Evolutionary conservation across 2,888 invertebrate genomes (phyloP), one percentile per base, ranked within the genome.

Genomic region (Chrysolina americana): DNA sequence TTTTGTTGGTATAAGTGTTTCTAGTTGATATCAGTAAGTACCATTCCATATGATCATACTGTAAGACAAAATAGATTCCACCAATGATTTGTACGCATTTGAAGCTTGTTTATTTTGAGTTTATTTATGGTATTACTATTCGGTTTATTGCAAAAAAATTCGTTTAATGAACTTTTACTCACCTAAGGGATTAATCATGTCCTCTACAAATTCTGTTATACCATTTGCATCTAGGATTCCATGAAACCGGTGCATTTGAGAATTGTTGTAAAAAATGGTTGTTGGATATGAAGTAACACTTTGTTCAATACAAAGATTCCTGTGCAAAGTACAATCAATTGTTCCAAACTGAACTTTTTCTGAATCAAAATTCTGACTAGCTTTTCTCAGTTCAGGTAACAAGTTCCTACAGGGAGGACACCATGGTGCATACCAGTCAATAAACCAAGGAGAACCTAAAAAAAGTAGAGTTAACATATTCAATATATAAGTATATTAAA

Each of bases 361-460:
- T 63, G 88, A 81, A 87, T 91, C 85, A 76, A 90, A 89, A 78
- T 88, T 85, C 59, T 89, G 85, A 70, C 93, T 92, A 17, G 93
- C 91, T 85, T 91, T 91, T 11, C 94, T 89, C 75, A 93, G 88
- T 87, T 94, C 93, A 15, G 93, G 93, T 73, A 94, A 87, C 77
- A 94, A 88, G 73, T 90, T 89, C 87, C 93, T 90, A 83, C 94
- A 95, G 0, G 94, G 94, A 6, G 94, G 94, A 86, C 94, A 95
- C 93, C 94, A 94, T 81, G 94, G 94, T 0, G 94, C 93, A 86
- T 92, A 94, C 90, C 94, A 94, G 84, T 94, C 94, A 36, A 95
- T 89, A 80, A 94, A 91, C 93, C 93, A 94, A 0, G 88, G 86
- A 68, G 82, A 81, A 62, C 85, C 88, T 88, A 75, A n/a, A 76